Evolutionary conservation across 2,888 invertebrate species (phyloP), one percentile per base, ranked within the genome.

Genomic region (Noctua fimbriata): DNA sequence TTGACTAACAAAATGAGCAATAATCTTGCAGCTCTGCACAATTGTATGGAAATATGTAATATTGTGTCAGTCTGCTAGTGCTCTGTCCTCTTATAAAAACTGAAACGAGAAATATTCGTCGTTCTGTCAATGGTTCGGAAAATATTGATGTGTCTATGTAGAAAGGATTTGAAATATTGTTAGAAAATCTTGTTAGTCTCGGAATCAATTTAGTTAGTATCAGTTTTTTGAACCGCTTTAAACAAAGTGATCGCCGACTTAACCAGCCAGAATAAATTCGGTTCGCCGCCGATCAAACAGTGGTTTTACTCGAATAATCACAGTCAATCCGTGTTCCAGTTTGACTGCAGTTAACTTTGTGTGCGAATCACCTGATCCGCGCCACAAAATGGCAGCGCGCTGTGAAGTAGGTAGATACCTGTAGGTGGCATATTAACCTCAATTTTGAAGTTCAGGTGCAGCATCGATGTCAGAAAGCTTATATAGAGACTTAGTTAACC

Each of bases 291-390:
- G 44, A 32, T 66, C 66, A 72, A 76, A 85, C 67, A 73, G 69
- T 49, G 52, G 60, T 21, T 85, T 73, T 65, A 78, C n/a, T 28
- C 70, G 41, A 80, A 86, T 80, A 83, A 78, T 80, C 78, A 69
- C 65, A 32, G 72, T 73, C 66, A 79, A 82, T 75, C 44, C 69
- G 69, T 49, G 58, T 75, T 49, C 71, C 58, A 67, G 55, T 73
- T 74, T 69, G 52, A 44, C 47, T 72, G 76, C 44, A 69, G 76
- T 73, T 69, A 77, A 82, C 65, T 78, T 60, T 73, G 70, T 84
- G 81, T 65, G 52, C 76, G 52, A 69, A 71, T 67, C 36, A 67
- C 85, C 77, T 55, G 73, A 60, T 32, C 67, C 55, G 63, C 52
- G 18, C 49, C 60, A 73, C 78, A 47, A 67, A 66, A 58, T 60